Evolutionary conservation across 2,888 invertebrate genomes (phyloP), one percentile per base, ranked within the genome.

Genomic region (Acronicta alni): DNA sequence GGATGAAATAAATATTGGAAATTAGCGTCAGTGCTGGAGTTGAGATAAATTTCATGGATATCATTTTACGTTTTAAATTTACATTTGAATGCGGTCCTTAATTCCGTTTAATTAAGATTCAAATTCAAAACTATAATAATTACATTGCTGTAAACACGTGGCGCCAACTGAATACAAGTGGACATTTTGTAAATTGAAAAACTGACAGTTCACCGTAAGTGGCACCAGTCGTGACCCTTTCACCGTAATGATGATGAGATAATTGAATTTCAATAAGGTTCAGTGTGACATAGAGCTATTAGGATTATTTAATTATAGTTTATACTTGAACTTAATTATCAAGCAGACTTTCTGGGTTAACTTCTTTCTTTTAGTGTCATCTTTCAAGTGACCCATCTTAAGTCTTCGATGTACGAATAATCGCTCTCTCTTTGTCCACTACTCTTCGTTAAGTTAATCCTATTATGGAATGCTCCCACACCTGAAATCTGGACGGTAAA

Each of bases 121-220:
- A 65, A 64, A 61, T 61, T 53, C 51, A 37, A 45, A 67, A 48
- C 55, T 48, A 60, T 56, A 41, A 70, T 45, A 61, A 53, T 53
- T 2, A 20, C 44, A 38, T 67, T 72, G 60, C 62, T 68, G 58
- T 60, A 47, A 58, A 72, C 59, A 43, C 39, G 57, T 71, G 62
- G 75, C 62, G 62, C 67, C 58, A 67, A 54, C 52, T 57, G 70
- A 56, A 64, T 55, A 51, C 58, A 49, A 67, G 60, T 66, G 73
- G 74, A 75, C 74, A 74, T 77, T 70, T 72, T 62, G 72, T 74
- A 77, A 82, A 83, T 81, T 81, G 67, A 79, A 81, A 77, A 80
- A 67, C 77, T 72, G 79, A 53, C 81, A 75, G 73, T 72, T 57
- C 58, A 41, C 53, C 41, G 18, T 60, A 54, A 61, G 49, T 59